A percentile compares a stretch with the other conserved stretches of the same genome.
Evolutionary conservation across 2,888 invertebrate species (phyloP).

Genomic region (Galerucella calmariensis): DNA sequence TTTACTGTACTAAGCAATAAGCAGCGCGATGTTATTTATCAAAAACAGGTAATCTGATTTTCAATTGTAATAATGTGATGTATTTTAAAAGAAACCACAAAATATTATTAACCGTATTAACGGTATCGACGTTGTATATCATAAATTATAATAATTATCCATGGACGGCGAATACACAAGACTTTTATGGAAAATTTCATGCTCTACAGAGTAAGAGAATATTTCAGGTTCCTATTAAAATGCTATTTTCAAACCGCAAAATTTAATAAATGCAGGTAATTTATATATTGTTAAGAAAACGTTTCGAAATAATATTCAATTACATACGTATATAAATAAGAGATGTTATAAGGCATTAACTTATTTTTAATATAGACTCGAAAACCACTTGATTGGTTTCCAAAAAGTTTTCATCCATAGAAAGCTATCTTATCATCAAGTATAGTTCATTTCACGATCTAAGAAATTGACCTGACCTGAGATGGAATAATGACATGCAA

Average conservation of each 20-base stretch:
- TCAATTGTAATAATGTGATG: constrained; percentile 21
- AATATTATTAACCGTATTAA: constrained; percentile 36
- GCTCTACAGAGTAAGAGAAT: constrained; percentile 29
- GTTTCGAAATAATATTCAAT: not conserved
- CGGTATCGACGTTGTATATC: constrained; percentile 29
- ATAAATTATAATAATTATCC: constrained; percentile 36
- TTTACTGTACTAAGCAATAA: not conserved
- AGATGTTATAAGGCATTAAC: not conserved
- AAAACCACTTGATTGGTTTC: not conserved
- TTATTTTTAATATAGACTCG: not conserved
- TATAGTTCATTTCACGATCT: no score
- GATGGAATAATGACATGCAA: no score
- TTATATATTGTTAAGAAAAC: constrained; percentile 16
- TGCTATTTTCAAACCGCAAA: constrained; percentile 29
- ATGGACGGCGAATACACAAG: constrained; percentile 32
- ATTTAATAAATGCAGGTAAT: constrained; percentile 28
- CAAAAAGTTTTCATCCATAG: no score
- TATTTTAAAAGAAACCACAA: constrained; percentile 28
- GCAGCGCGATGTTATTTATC: not conserved
- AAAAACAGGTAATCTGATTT: constrained; percentile 3
- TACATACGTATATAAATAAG: not conserved
- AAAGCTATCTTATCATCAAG: no score
- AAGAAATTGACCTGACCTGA: no score
- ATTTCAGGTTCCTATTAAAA: constrained; percentile 33
- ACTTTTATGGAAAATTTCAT: constrained; percentile 33